Evolutionary conservation across 2,797 vertebrate species (phyloP), one percentile per base, ranked within the genome.

Genomic region (Muscicapa striata): DNA sequence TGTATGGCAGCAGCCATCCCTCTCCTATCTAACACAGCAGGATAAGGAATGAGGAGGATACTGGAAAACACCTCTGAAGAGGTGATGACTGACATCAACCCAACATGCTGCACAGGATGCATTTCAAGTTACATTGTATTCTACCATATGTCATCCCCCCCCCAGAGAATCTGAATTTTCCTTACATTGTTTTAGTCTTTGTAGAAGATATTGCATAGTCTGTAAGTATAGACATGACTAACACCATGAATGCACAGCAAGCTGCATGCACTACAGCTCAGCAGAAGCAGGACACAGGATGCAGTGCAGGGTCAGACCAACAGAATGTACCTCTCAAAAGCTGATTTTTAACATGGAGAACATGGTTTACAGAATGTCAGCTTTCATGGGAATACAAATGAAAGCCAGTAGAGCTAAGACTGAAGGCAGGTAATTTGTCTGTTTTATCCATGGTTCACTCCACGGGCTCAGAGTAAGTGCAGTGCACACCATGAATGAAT

Each of bases 301-400:
- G 34, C 87, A 67, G 41, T 2, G 30, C 11, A 79, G 55, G 75
- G 18, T 38, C 18, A 49, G 13, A 74, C 26, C 62, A 48, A 64
- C 0, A 73, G 9, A 51, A 51, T 0, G 0, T 13, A 77, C 61
- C 76, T 67, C 68, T 55, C 51, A 46, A 59, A 85, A 87, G 30
- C 38, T 34, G 23, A 34, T 83, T 77, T 80, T 72, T 32, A 38
- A 69, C 30, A 36, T 69, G 34, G 15, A 32, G 55, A 94, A 46
- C 3, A 0, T 54, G 30, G 6, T 36, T 74, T 78, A 0, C 4
- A 0, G n/a, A 64, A 81, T 1, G 5, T 81, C 30, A 59, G 36
- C 20, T 36, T 27, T 55, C 27, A 11, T 5, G 24, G 52, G 51
- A 83, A 74, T 6, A 46, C 23, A 93, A n/a, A 40, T 21, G 38